Evolutionary conservation across 2,888 invertebrate genomes (phyloP).

Genomic region (Cataglyphis altisquamis): DNA sequence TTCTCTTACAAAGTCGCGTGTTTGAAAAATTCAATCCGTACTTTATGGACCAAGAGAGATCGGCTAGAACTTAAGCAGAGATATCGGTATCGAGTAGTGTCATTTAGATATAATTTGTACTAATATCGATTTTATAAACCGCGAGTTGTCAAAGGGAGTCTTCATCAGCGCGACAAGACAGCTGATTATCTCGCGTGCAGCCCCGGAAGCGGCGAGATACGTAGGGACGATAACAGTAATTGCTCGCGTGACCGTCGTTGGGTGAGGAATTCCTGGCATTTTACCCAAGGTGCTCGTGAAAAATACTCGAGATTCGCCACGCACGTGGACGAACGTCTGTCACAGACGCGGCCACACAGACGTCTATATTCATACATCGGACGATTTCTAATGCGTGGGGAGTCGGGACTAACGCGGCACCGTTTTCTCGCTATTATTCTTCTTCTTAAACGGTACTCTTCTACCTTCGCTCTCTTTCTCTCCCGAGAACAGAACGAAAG

Average conservation of each 20-base stretch:
- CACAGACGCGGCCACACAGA: not conserved
- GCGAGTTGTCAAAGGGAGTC: not conserved
- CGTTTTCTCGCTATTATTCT: constrained; percentile 46
- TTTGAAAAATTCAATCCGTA: not conserved
- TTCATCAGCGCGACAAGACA: constrained; percentile 37
- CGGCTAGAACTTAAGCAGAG: not conserved
- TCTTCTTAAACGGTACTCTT: constrained; percentile 34
- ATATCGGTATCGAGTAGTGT: not conserved
- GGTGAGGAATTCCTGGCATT: constrained; percentile 45
- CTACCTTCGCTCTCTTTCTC: constrained; percentile 9
- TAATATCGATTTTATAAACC: not conserved
- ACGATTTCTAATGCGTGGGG: constrained; percentile 30
- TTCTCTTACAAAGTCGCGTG: not conserved
- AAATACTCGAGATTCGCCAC: constrained; percentile 33
- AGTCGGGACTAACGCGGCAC: not conserved
- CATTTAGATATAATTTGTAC: constrained; percentile 7
- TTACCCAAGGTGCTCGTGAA: constrained; percentile 44
- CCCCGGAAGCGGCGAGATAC: constrained; percentile 37
- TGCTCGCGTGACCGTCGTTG: constrained; percentile 50
- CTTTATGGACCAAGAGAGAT: not conserved
- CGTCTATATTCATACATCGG: constrained; percentile 33
- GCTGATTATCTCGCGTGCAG: constrained; percentile 33
- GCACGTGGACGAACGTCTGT: constrained; percentile 10
- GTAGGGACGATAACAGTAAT: constrained; percentile 39
- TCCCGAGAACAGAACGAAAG: constrained; percentile 27